A percentile compares a stretch with the other conserved stretches of the same genome.
Conservation (phyloP, 2,888 invertebrate species). For the Operophtera brumata region DNA sequence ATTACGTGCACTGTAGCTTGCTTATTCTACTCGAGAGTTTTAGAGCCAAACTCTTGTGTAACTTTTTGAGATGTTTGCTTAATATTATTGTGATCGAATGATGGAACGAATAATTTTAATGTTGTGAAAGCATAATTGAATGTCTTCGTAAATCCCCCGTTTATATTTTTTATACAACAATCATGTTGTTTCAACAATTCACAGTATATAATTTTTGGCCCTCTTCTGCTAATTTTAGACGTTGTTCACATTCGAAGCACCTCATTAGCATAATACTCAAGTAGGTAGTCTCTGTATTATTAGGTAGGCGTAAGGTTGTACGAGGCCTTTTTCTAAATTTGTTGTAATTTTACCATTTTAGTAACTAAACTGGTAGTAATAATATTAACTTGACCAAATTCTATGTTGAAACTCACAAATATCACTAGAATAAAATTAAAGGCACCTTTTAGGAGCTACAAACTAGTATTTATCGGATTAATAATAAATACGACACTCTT, state of each 20-base stretch:
- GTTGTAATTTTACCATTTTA: neutral
- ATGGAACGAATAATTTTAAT: constrained; percentile 32
- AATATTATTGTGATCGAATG: constrained; percentile 27
- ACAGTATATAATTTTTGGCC: neutral
- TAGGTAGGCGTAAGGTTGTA: neutral
- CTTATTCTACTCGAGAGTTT: neutral
- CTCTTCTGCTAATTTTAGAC: neutral
- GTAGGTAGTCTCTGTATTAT: constrained; percentile 1
- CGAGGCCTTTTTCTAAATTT: neutral
- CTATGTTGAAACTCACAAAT: constrained; percentile 57
- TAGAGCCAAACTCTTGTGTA: constrained; percentile 1
- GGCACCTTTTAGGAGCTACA: constrained; percentile 36
- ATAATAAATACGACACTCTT: neutral
- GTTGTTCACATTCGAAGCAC: neutral
- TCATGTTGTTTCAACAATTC: neutral
- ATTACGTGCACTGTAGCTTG: neutral
- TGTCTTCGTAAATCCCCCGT: neutral
- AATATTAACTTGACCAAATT: constrained; percentile 56
- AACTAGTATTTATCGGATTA: neutral
- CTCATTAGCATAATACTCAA: neutral
- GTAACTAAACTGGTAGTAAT: neutral
- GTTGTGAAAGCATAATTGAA: constrained; percentile 8
- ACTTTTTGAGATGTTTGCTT: neutral
- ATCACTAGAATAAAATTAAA: constrained; percentile 58
- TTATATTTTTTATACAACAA: neutral